Evolutionary conservation across 2,113 vertebrate genomes (phyloP), one percentile per base, ranked within the genome.

Genomic region (Falco punctatus): DNA sequence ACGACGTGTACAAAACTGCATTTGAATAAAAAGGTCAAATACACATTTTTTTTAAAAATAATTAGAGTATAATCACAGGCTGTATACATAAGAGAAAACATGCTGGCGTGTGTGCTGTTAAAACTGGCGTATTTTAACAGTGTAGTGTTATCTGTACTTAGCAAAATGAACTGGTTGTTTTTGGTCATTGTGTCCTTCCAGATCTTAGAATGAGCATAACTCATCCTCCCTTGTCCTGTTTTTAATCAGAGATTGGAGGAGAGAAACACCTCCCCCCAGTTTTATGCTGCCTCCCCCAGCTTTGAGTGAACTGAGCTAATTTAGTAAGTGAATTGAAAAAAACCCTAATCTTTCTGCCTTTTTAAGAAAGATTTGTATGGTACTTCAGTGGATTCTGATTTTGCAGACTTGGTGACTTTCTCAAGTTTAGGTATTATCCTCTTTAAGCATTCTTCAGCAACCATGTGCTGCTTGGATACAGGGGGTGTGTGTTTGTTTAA

Each of bases 21-120:
- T 80, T 92, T 93, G 46, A 75, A 87, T 88, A 28, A 91, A 79
- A 81, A 83, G 13, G 21, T 85, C 35, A 73, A 78, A 62, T 52
- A 22, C 9, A 16, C 28, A 64, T 0, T 4, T n/a, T 35, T 73
- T 42, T 26, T 10, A 7, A 54, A 8, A 8, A 58, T 75, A 75
- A 33, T 79, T 26, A 11, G 22, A 2, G 28, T 85, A 1, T 80
- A 62, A 77, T 88, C 17, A 19, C 1, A 1, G 2, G 1, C 33
- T 65, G 67, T 38, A 28, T 80, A 11, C 11, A 3, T 32, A 55
- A 51, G 30, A 92, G 32, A 62, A 94, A 69, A 49, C 58, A 8
- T 2, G 4, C 48, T 79, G 84, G 49, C 65, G 35, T 28, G 35
- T 58, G 73, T 20, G 30, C 22, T 87, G 4, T 70, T 77, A 62